Evolutionary conservation across 2,797 vertebrate genomes (phyloP).

Genomic region (Prunella strophiata): DNA sequence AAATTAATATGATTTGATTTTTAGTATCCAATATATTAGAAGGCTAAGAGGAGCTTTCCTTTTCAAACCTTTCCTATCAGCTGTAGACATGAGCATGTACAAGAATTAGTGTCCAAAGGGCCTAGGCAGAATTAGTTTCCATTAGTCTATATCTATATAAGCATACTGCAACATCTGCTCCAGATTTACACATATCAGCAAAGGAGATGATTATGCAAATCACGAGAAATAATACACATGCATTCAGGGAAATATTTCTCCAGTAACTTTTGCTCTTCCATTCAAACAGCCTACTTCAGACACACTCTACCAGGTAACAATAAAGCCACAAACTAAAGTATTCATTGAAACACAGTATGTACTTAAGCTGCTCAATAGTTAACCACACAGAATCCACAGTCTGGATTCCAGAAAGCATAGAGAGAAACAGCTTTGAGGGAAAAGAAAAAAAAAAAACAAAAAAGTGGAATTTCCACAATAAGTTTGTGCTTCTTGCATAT

Average conservation of each 20-base stretch:
- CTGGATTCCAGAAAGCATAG: background rate
- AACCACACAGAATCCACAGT: background rate
- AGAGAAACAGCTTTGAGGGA: background rate
- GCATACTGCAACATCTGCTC: background rate
- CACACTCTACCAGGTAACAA: background rate
- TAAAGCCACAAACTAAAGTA: background rate
- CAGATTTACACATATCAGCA: background rate
- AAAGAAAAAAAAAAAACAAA: background rate
- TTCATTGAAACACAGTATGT: background rate
- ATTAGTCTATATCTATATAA: background rate
- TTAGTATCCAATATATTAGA: background rate
- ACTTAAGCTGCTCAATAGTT: background rate
- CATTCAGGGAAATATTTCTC: background rate
- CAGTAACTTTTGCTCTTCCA: background rate
- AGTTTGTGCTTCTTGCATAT: background rate
- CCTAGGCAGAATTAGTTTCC: background rate
- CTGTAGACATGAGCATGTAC: background rate
- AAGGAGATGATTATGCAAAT: constrained; percentile 9
- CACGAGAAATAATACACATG: background rate
- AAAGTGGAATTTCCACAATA: accelerated
- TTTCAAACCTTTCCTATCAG: background rate
- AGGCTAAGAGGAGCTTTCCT: background rate
- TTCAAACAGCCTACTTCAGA: background rate
- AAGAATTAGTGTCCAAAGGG: background rate
- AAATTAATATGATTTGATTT: background rate